Conservation (phyloP, 2,113 vertebrate species). For the Tenrec ecaudatus region DNA sequence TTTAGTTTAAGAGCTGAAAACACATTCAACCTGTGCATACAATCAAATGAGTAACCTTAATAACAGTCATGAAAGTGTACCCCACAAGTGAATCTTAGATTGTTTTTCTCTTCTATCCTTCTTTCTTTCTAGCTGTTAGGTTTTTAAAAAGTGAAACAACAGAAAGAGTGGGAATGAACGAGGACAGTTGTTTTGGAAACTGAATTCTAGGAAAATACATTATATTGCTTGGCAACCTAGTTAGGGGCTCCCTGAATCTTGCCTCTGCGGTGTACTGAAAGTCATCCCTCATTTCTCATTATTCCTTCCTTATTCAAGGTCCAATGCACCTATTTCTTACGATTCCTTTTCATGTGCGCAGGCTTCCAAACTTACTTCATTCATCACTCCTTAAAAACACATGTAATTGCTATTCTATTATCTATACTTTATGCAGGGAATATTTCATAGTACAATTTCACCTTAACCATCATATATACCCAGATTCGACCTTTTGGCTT, state of each 20-base stretch:
- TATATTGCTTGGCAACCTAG: neutral
- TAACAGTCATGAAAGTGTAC: neutral
- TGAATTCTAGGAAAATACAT: conserved; percentile 18
- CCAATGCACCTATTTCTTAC: neutral
- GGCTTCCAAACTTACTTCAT: neutral
- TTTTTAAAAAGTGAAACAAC: too few relatives aligned
- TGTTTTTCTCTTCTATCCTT: too few relatives aligned
- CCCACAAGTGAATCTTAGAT: too few relatives aligned
- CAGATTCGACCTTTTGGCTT: neutral
- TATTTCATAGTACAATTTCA: conserved; percentile 35
- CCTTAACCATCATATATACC: neutral
- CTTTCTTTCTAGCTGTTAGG: too few relatives aligned
- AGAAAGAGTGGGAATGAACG: neutral
- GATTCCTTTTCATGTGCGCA: neutral
- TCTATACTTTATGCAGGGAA: neutral
- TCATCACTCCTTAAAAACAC: neutral
- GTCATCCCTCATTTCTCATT: neutral
- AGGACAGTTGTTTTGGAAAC: neutral
- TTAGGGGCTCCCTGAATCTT: neutral
- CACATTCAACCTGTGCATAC: neutral
- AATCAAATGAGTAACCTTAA: neutral
- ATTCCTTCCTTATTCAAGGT: neutral
- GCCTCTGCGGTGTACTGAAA: neutral
- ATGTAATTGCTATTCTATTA: neutral
- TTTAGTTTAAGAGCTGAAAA: conserved; percentile 21